These are phyloP conservation scores for Hydrophis major DNA, from an alignment of 2,797 vertebrate genomes.

Conservation along the genomic window DNA sequence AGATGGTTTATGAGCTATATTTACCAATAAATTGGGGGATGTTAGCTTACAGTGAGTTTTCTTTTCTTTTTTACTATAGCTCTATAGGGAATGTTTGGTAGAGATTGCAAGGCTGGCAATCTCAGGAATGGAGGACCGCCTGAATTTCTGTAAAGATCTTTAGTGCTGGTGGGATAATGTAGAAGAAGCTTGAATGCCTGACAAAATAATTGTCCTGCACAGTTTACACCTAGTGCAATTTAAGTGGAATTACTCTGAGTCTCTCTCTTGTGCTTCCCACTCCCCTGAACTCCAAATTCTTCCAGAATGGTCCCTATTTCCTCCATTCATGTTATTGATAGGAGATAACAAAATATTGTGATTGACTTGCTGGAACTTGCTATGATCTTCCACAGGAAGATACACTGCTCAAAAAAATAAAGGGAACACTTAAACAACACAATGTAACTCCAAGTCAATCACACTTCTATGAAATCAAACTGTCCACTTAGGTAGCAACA, in stretches of 20 bases:
- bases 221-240: not conserved
- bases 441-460: too few relatives aligned
- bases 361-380: not conserved
- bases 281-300: not conserved
- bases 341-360: not conserved
- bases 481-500: too few relatives aligned
- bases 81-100: not conserved
- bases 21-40: slow-evolving; percentile 41
- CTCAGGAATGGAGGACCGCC: not conserved
- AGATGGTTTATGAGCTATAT: slow-evolving; percentile 33
- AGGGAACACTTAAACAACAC: too few relatives aligned
- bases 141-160: not conserved
- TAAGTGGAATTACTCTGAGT: not conserved
- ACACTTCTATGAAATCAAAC: too few relatives aligned
- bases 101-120: not conserved
- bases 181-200: not conserved
- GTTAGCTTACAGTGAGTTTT: not conserved
- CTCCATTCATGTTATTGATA: not conserved
- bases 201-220: not conserved
- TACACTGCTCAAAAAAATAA: too few relatives aligned
- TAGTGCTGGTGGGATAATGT: not conserved
- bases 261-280: not conserved
- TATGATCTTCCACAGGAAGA: not conserved
- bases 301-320: not conserved
- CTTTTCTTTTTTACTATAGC: not conserved